Evolutionary conservation across 2,888 invertebrate species (phyloP).

Genomic region (Metopia argyrocephala): DNA sequence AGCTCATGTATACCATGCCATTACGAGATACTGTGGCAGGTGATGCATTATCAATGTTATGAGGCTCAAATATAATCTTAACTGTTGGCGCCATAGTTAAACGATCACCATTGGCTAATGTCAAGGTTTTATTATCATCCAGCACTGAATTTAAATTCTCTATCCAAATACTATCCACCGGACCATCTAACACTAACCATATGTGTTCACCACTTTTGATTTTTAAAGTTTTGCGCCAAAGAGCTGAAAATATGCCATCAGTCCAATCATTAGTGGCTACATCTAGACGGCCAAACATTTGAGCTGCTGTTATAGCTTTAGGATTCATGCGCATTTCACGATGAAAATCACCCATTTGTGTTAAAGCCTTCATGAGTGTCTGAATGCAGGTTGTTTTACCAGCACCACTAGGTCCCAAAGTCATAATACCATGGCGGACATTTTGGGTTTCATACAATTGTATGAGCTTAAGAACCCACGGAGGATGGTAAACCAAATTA

Average conservation of each 20-base stretch:
- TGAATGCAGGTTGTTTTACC: constrained; percentile 95
- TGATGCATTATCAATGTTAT: constrained; percentile 98
- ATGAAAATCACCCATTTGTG: constrained; percentile 90
- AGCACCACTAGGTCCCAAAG: constrained; percentile 95
- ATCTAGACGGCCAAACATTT: constrained; percentile 98
- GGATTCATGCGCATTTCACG: constrained; percentile 99
- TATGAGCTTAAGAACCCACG: constrained; percentile 96
- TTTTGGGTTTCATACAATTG: constrained; percentile 97
- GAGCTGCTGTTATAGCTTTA: constrained; percentile 96
- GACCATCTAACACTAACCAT: constrained; percentile 97
- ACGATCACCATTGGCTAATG: constrained; percentile 96
- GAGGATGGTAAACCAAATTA: constrained; percentile 93
- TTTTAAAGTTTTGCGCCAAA: constrained; percentile 96
- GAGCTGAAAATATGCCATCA: constrained; percentile 97
- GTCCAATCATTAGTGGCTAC: constrained; percentile 99
- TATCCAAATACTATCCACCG: constrained; percentile 98
- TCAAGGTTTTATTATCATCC: constrained; percentile 97
- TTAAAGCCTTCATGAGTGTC: constrained; percentile 92
- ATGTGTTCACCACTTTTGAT: constrained; percentile 92
- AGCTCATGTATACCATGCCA: constrained; percentile 98
- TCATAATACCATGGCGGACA: constrained; percentile 97
- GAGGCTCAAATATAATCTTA: constrained; percentile 97
- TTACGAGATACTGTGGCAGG: constrained; percentile 97
- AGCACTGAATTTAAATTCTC: constrained; percentile 98
- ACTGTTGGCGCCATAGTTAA: constrained; percentile 95